These are phyloP conservation scores for Hystrix brachyura DNA, from an alignment of 2,113 vertebrate species.

Conservation along the genomic window DNA sequence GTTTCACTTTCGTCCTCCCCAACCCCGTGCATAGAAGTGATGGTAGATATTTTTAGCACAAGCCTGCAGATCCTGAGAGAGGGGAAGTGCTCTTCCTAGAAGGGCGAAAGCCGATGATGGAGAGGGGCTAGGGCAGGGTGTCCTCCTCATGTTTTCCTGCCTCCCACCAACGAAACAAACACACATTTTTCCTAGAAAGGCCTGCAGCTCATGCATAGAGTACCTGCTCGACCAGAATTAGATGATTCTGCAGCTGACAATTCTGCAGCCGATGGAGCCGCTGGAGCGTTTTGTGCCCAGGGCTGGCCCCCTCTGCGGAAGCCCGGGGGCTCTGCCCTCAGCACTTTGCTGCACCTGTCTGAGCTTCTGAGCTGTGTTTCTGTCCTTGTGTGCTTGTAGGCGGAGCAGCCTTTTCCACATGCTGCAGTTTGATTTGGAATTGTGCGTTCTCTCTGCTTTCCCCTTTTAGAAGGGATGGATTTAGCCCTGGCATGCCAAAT, in stretches of 20 bases:
- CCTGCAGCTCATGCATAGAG: background rate
- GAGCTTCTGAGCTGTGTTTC: background rate
- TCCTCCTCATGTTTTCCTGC: background rate
- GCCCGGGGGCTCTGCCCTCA: background rate
- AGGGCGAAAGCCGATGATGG: background rate
- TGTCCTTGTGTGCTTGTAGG: background rate
- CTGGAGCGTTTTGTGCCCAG: background rate
- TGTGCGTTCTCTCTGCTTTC: slow-evolving; percentile 76
- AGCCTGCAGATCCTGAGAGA: background rate
- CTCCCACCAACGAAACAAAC: background rate
- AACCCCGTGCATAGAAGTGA: background rate
- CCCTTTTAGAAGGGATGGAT: slow-evolving; percentile 83
- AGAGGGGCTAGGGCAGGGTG: background rate
- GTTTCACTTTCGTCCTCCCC: background rate
- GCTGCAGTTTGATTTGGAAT: slow-evolving; percentile 62
- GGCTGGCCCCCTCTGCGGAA: background rate
- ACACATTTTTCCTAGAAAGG: slow-evolving; percentile 63
- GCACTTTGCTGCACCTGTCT: background rate
- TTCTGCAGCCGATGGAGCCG: background rate
- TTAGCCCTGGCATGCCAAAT: slow-evolving; percentile 78
- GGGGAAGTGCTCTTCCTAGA: background rate
- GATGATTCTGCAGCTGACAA: background rate
- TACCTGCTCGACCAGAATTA: background rate
- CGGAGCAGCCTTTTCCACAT: background rate
- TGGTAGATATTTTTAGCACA: background rate